Base-by-base conservation (phyloP, 2,797 vertebrate species). In the Peromyscus nudipes region DNA sequence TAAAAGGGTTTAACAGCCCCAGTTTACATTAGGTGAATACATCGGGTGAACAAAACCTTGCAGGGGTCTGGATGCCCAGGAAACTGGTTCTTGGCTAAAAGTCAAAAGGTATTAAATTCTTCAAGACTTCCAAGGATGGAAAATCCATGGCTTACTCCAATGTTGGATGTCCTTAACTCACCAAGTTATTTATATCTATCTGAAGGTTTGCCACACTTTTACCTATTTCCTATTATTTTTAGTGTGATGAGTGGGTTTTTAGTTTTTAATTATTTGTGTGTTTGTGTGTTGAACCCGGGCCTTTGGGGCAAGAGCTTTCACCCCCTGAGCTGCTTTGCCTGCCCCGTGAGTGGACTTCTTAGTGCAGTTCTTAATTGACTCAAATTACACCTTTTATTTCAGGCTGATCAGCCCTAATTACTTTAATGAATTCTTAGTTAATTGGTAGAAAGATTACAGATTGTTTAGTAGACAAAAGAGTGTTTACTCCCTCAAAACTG, bases 311-410 rank as follows among this genome's bases (percentile, higher is more conserved):
- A 81, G 12, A 13, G 16, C n/a, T 31, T 88, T 71, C 55, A 62
- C 49, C n/a, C 64, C 11, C 21, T 81, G 94, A 92, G 80, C 60
- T 31, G 12, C n/a, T 55, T 40, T 57, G 23, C n/a, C 69, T 88
- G 85, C 5, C 49, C n/a, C 1, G 1, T 37, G 85, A 88, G n/a
- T 65, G 6, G 88, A 79, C 40, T 19, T 65, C 73, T 90, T 90
- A 79, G n/a, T 60, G 12, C 11, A 49, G 34, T 90, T 80, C 80
- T 85, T 27, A 37, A 52, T 86, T 25, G 60, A 73, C 71, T 92
- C 62, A 19, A 96, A 82, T 96, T 49, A 10, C 77, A 2, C 7
- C 21, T 96, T 93, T 96, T 67, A 46, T 64, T 92, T 96, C 86
- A 89, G 52, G 65, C 37, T 80, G 19, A 71, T 69, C n/a, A 57